Percentiles rank a stretch among this genome's conserved stretches.
These are phyloP conservation scores for Plebejus melissa DNA, from an alignment of 2,888 invertebrate genomes.

Conservation along the genomic window DNA sequence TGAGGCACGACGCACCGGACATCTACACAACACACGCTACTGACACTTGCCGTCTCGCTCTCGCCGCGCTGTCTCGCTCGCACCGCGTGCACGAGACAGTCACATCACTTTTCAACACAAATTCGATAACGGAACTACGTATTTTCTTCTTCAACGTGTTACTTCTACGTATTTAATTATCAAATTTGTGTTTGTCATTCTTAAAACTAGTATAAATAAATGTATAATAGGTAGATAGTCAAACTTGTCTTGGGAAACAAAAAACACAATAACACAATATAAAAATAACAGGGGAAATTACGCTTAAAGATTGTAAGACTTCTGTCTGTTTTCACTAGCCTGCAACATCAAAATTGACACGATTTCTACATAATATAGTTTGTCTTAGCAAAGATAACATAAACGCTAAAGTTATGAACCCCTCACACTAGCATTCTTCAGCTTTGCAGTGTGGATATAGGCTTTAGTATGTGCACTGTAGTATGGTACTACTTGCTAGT, in stretches of 20 bases:
- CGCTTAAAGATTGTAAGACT: not conserved
- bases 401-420: not conserved
- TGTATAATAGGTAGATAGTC: not conserved
- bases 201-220: not conserved
- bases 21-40: slow-evolving; percentile 60
- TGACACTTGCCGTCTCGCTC: slow-evolving; percentile 24
- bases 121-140: not conserved
- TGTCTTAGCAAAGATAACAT: not conserved
- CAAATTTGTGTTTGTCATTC: not conserved
- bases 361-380: not conserved
- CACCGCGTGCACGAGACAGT: slow-evolving; percentile 11
- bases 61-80: not conserved
- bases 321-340: not conserved
- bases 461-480: not conserved
- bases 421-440: not conserved
- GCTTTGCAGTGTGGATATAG: not conserved
- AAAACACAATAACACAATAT: not conserved
- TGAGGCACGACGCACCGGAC: slow-evolving; percentile 57
- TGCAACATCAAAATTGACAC: not conserved
- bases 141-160: not conserved
- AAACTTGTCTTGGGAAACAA: not conserved
- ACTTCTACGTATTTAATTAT: not conserved
- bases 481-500: too few relatives aligned
- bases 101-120: not conserved
- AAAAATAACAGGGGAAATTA: not conserved